Evolutionary conservation across 2,888 invertebrate genomes (phyloP).

Genomic region (Anoplius nigerrimus): DNA sequence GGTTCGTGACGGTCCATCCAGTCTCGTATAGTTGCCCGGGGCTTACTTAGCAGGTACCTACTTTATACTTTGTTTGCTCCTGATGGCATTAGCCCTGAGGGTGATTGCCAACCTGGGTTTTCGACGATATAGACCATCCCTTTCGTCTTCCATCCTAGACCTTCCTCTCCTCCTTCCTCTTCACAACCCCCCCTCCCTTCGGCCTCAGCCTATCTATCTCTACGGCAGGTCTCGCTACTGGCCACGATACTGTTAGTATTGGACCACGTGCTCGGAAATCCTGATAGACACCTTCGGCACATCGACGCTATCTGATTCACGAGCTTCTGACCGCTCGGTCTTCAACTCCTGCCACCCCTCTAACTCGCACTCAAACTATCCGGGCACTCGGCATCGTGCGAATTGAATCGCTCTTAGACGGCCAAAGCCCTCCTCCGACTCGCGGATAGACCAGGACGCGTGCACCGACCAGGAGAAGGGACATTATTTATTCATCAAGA

Average conservation of each 20-base stretch:
- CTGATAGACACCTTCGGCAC: constrained; percentile 63
- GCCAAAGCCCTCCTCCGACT: constrained; percentile 1
- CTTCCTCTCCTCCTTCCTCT: constrained; percentile 36
- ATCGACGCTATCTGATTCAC: constrained; percentile 59
- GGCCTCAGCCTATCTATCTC: constrained; percentile 48
- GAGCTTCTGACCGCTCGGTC: constrained; percentile 44
- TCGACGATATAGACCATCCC: constrained; percentile 44
- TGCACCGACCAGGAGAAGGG: not conserved
- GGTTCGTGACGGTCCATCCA: constrained; percentile 53
- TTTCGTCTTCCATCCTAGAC: constrained; percentile 21
- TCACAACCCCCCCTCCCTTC: constrained; percentile 40
- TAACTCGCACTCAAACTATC: not conserved
- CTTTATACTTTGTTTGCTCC: constrained; percentile 72
- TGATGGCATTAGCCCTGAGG: constrained; percentile 71
- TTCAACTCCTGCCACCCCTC: constrained; percentile 32
- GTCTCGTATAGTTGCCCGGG: constrained; percentile 66
- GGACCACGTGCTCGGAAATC: constrained; percentile 72
- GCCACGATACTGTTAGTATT: constrained; percentile 65
- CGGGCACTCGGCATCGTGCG: not conserved
- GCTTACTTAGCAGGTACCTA: constrained; percentile 68
- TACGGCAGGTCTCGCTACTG: constrained; percentile 56
- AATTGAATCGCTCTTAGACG: constrained; percentile 5
- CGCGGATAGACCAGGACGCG: constrained; percentile 2
- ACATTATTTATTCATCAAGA: constrained; percentile 42
- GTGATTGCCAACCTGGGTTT: constrained; percentile 65